phyloP scores from a whole-genome alignment of 2,888 invertebrate species.

The Cantharis lateralis region DNA sequence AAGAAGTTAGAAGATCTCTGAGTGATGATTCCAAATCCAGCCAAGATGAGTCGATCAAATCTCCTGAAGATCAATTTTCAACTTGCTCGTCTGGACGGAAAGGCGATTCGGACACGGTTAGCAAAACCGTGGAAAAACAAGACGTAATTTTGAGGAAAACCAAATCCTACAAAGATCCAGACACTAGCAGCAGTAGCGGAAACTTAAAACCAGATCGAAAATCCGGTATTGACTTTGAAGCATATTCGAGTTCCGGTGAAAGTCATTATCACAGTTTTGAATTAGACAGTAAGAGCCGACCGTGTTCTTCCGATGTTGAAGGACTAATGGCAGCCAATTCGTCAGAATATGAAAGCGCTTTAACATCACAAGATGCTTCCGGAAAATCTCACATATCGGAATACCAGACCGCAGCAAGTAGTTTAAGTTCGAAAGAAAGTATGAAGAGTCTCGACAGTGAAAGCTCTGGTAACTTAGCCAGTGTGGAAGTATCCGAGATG shows the following conservation, averaged over 20 bases:
- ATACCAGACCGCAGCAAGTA: slow-evolving; percentile 84
- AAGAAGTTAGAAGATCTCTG: slow-evolving; percentile 51
- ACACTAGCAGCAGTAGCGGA: slow-evolving; percentile 51
- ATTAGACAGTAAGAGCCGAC: slow-evolving; percentile 75
- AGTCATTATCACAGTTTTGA: slow-evolving; percentile 90
- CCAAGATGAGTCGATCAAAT: slow-evolving; percentile 54
- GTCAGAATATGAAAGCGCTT: slow-evolving; percentile 85
- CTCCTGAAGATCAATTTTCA: slow-evolving; percentile 62
- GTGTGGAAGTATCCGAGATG: slow-evolving; percentile 87
- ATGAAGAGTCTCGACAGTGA: slow-evolving; percentile 90
- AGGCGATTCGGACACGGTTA: slow-evolving; percentile 47
- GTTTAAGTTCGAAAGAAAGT: slow-evolving; percentile 87
- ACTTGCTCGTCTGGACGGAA: slow-evolving; percentile 51
- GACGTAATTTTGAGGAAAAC: slow-evolving; percentile 52
- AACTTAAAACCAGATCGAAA: slow-evolving; percentile 64
- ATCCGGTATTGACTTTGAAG: slow-evolving; percentile 79
- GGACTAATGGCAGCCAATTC: slow-evolving; percentile 76
- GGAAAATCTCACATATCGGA: slow-evolving; percentile 76
- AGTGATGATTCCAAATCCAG: slow-evolving; percentile 59
- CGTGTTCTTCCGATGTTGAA: slow-evolving; percentile 86
- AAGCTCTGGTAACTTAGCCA: slow-evolving; percentile 86
- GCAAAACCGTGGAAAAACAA: slow-evolving; percentile 42
- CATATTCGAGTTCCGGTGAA: slow-evolving; percentile 85
- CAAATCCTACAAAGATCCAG: slow-evolving; percentile 48
- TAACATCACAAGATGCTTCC: slow-evolving; percentile 79